Evolutionary conservation across 1,140 invertebrate genomes (phyloP).

Genomic region (Amphibalanus amphitrite): DNA sequence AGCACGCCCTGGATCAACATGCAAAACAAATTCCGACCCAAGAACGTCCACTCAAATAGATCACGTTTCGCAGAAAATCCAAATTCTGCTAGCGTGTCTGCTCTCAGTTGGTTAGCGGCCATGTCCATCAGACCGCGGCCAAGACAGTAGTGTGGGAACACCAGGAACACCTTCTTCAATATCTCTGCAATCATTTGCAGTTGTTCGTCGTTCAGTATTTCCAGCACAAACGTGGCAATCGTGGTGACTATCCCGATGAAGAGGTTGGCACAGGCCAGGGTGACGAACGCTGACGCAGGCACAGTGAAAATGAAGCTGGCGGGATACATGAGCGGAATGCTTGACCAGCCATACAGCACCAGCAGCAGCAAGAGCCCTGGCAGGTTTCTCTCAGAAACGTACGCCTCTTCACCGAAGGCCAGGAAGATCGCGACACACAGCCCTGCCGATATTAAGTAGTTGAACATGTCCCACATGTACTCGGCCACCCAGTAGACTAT

Average conservation of each 20-base stretch:
- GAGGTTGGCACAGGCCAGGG: conserved; percentile 37
- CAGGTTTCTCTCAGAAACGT: conserved; percentile 33
- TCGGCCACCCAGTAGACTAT: conserved; percentile 21
- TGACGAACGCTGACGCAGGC: conserved; percentile 39
- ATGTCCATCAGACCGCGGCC: conserved; percentile 42
- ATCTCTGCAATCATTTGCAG: conserved; percentile 31
- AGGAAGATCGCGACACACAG: conserved; percentile 39
- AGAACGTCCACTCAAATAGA: conserved; percentile 33
- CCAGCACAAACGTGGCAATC: conserved; percentile 38
- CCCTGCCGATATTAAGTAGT: conserved; percentile 9
- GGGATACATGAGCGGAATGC: conserved; percentile 43
- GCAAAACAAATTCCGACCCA: conserved; percentile 37
- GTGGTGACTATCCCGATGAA: conserved; percentile 42
- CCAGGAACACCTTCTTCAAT: conserved; percentile 38
- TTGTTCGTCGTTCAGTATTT: conserved; percentile 34
- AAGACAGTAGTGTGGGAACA: conserved; percentile 50
- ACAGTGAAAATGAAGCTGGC: conserved; percentile 36
- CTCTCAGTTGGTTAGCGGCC: conserved; percentile 29
- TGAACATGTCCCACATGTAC: background rate
- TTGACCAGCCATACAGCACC: conserved; percentile 39
- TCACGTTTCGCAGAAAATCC: conserved; percentile 18
- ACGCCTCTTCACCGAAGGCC: conserved; percentile 35
- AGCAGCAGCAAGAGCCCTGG: conserved; percentile 30
- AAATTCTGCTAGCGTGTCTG: conserved; percentile 24
- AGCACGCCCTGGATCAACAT: conserved; percentile 33